A percentile compares a stretch with the other conserved stretches of the same genome.
phyloP scores from a whole-genome alignment of 2,797 vertebrate genomes.

The Leucoraja ocellata region DNA sequence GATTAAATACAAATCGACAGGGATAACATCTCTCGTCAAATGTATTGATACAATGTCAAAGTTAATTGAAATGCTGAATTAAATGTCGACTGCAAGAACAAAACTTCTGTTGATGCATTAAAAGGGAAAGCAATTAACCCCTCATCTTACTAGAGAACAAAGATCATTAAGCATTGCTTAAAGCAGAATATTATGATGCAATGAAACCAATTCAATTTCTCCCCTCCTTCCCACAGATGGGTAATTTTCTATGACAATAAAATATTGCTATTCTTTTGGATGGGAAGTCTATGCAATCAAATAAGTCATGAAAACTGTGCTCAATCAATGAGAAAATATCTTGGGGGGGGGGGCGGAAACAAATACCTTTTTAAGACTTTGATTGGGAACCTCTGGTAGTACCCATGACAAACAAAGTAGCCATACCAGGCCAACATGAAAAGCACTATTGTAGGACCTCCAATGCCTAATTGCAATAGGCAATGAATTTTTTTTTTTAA shows the following conservation, averaged over 20 bases:
- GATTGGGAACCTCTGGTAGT: constrained; percentile 52
- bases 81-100: not conserved
- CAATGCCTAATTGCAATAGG: not conserved
- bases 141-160: not conserved
- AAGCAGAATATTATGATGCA: not conserved
- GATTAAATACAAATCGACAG: not conserved
- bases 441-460: not conserved
- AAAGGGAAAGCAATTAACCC: not conserved
- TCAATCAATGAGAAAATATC: not conserved
- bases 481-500: not conserved
- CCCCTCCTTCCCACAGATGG: not conserved
- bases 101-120: not conserved
- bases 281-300: not conserved
- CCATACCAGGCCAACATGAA: constrained; percentile 8
- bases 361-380: constrained; percentile 55
- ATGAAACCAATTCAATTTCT: not conserved
- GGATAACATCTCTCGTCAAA: not conserved
- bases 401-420: constrained; percentile 52
- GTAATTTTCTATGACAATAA: not conserved
- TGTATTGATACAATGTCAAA: not conserved
- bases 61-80: not conserved
- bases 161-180: not conserved
- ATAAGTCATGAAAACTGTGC: not conserved
- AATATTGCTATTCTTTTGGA: not conserved
- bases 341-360: constrained; percentile 39